Conservation (phyloP, 2,888 invertebrate genomes). For the Nomada flava region DNA sequence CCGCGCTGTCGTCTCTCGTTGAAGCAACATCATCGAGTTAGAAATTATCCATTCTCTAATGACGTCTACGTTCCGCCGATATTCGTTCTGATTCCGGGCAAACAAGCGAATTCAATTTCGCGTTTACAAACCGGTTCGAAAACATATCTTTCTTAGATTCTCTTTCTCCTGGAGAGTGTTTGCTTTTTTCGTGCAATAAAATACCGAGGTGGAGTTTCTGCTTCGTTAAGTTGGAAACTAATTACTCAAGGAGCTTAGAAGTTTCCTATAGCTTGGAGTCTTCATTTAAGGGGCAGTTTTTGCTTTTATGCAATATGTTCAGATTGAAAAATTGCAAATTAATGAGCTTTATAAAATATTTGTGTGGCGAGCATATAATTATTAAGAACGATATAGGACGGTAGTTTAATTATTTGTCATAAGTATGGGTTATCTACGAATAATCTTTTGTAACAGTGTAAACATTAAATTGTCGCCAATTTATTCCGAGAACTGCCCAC, state of each 20-base stretch:
- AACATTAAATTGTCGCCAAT: background rate
- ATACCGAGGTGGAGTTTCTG: background rate
- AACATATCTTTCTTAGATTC: background rate
- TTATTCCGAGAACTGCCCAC: background rate
- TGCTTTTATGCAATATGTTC: background rate
- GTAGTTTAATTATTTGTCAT: too few relatives aligned
- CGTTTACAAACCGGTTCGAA: background rate
- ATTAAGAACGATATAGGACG: too few relatives aligned
- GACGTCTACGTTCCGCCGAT: background rate
- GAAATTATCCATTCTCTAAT: conserved; percentile 33
- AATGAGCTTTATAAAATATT: background rate
- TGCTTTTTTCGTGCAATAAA: background rate
- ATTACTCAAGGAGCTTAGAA: conserved; percentile 21
- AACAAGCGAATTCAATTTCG: background rate
- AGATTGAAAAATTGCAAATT: conserved; percentile 21
- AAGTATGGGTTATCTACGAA: too few relatives aligned
- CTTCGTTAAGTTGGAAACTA: conserved; percentile 34
- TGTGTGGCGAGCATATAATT: too few relatives aligned
- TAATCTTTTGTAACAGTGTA: too few relatives aligned
- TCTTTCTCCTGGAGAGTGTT: background rate
- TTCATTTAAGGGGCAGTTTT: conserved; percentile 13
- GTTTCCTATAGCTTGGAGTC: conserved; percentile 4
- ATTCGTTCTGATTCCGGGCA: background rate
- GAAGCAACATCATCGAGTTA: conserved; percentile 36
- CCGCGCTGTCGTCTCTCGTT: conserved; percentile 30